A percentile compares a stretch with the other conserved stretches of the same genome.
Conservation (phyloP, 2,888 invertebrate species). For the Falcaria lacertinaria region DNA sequence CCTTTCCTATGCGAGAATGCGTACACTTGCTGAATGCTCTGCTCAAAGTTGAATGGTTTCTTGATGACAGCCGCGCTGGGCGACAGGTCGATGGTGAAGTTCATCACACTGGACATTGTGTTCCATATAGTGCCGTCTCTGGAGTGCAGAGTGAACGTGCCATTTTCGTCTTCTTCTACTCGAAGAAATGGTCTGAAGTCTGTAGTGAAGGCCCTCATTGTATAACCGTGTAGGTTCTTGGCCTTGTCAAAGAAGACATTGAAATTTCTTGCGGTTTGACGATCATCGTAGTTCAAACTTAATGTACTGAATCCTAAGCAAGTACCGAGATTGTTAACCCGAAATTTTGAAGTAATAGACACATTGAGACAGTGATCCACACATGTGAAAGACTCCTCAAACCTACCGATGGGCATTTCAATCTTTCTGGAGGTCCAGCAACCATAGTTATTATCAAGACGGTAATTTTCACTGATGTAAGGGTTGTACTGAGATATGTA, state of each 20-base stretch:
- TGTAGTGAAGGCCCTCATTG: slow-evolving; percentile 35
- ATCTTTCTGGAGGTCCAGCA: slow-evolving; percentile 51
- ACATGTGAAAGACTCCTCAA: slow-evolving; percentile 43
- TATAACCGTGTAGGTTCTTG: slow-evolving; percentile 50
- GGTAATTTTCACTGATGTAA: slow-evolving; percentile 37
- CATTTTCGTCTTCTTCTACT: slow-evolving; percentile 34
- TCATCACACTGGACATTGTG: slow-evolving; percentile 47
- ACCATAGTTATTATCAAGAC: slow-evolving; percentile 36
- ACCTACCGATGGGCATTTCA: slow-evolving; percentile 38
- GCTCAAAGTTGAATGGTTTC: slow-evolving; percentile 46
- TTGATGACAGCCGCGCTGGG: slow-evolving; percentile 34
- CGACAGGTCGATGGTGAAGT: slow-evolving; percentile 54
- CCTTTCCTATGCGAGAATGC: slow-evolving; percentile 49
- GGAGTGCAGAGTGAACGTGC: slow-evolving; percentile 33
- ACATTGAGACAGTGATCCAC: slow-evolving; percentile 48
- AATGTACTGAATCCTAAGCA: slow-evolving; percentile 49
- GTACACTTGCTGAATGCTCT: slow-evolving; percentile 46
- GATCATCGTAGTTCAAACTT: slow-evolving; percentile 25
- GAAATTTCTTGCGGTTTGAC: slow-evolving; percentile 14
- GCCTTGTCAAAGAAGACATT: slow-evolving; percentile 49
- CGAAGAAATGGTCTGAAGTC: slow-evolving; percentile 48
- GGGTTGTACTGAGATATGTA: slow-evolving; percentile 44
- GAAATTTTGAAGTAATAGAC: slow-evolving; percentile 37
- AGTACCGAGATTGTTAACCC: slow-evolving; percentile 47
- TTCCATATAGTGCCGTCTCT: slow-evolving; percentile 65